Percentiles rank a stretch among this genome's conserved stretches.
phyloP scores from a whole-genome alignment of 2,888 invertebrate species.

The Drosophila prostipennis region DNA sequence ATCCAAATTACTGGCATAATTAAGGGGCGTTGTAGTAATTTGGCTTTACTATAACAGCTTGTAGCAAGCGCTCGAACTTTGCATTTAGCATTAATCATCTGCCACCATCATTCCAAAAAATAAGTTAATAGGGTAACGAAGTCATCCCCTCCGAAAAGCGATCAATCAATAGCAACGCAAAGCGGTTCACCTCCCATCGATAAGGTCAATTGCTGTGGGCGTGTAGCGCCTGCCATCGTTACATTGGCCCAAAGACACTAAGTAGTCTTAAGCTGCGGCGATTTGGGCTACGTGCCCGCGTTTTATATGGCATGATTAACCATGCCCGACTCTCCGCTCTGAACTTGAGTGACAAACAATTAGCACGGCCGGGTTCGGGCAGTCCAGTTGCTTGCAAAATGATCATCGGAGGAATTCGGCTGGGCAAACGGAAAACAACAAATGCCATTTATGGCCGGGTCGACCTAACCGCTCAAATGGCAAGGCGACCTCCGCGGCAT shows the following conservation, averaged over 20 bases:
- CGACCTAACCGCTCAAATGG: slow-evolving; percentile 47
- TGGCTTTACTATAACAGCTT: background rate
- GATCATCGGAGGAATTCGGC: slow-evolving; percentile 43
- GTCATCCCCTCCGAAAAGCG: slow-evolving; percentile 7
- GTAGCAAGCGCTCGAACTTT: background rate
- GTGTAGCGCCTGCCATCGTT: slow-evolving; percentile 47
- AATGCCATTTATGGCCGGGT: slow-evolving; percentile 44
- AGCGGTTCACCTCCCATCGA: slow-evolving; percentile 24
- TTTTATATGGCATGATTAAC: slow-evolving; percentile 59
- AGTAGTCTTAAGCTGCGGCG: slow-evolving; percentile 44
- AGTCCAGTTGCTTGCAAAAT: slow-evolving; percentile 45
- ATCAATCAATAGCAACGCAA: slow-evolving; percentile 32
- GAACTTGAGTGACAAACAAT: slow-evolving; percentile 67
- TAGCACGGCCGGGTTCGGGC: slow-evolving; percentile 57
- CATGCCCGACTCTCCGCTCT: slow-evolving; percentile 44
- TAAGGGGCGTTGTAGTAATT: slow-evolving; percentile 5
- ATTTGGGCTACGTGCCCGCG: slow-evolving; percentile 59
- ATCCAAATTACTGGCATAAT: slow-evolving; percentile 2
- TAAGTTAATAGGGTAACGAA: slow-evolving; percentile 4
- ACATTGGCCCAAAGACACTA: slow-evolving; percentile 42
- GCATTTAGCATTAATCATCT: slow-evolving; percentile 20
- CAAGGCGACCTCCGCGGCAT: slow-evolving; percentile 60
- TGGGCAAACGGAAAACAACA: slow-evolving; percentile 35
- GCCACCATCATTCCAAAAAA: slow-evolving; percentile 8
- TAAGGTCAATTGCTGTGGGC: slow-evolving; percentile 60